Evolutionary conservation across 1,140 invertebrate species (phyloP).

Genomic region (Nylanderia fulva): DNA sequence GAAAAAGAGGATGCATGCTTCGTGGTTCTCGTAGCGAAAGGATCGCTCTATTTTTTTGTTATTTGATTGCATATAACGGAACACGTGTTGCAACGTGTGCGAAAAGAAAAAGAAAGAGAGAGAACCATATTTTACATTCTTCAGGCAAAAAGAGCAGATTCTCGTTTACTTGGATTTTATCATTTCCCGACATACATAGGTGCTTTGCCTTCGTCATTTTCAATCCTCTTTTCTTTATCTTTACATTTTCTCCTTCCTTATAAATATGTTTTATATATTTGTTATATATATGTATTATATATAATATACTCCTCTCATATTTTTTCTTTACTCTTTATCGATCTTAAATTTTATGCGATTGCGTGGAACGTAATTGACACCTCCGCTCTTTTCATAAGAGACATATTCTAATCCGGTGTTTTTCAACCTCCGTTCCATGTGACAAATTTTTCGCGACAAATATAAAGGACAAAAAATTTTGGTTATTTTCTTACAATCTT

Average conservation of each 20-base stretch:
- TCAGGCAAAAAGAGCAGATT: slow-evolving; percentile 62
- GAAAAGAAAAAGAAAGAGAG: slow-evolving; percentile 2
- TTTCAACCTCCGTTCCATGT: slow-evolving; percentile 48
- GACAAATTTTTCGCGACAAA: background rate
- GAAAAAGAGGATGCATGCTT: slow-evolving; percentile 66
- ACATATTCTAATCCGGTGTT: slow-evolving; percentile 48
- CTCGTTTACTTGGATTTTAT: slow-evolving; percentile 65
- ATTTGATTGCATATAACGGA: slow-evolving; percentile 2
- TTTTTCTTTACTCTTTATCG: slow-evolving; percentile 45
- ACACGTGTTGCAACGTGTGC: background rate
- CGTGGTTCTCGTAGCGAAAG: slow-evolving; percentile 38
- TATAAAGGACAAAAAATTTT: background rate
- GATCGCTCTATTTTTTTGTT: slow-evolving; percentile 46
- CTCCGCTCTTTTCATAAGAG: slow-evolving; percentile 17
- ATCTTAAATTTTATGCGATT: slow-evolving; percentile 28
- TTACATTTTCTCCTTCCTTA: slow-evolving; percentile 51
- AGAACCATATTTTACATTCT: slow-evolving; percentile 27
- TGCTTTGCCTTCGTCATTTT: slow-evolving; percentile 40
- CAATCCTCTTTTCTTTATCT: slow-evolving; percentile 7
- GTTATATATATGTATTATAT: background rate
- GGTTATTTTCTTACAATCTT: background rate
- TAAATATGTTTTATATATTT: too few species aligned
- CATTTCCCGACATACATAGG: slow-evolving; percentile 41
- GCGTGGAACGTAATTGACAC: slow-evolving; percentile 60
- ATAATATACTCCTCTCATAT: slow-evolving; percentile 27